Evolutionary conservation across 2,888 invertebrate species (phyloP), one percentile per base, ranked within the genome.

Genomic region (Caenorhabditis parvicauda): DNA sequence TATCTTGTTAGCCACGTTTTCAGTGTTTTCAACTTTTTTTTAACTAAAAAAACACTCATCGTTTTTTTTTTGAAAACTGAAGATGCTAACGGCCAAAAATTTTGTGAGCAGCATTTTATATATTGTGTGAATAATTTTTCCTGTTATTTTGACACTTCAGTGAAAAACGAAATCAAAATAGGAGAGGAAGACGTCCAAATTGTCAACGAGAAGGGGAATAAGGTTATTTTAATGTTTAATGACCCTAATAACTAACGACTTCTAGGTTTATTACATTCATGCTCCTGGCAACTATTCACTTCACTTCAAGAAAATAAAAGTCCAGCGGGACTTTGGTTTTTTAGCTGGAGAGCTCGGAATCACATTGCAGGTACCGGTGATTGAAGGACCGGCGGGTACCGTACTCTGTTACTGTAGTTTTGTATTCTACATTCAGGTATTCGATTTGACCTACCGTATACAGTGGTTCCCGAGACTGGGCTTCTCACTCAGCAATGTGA

Each of bases 271-370:
- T 43, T 79, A 71, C 67, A 79, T 79, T 44, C 69, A 67, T n/a
- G 79, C 79, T 17, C 78, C 79, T 14, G 79, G 79, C 28, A 79
- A 79, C 54, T 79, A 79, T 52, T 75, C 78, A 1, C 54, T 79
- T 1, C 65, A 77, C 55, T 76, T 76, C 63, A 68, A 67, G 47
- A 64, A 60, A 17, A 75, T 78, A 22, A 69, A 74, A 43, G 74
- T 76, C 22, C 39, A 67, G 35, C 59, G 75, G 41, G 54, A 75
- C 42, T 76, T 76, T 44, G 71, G 75, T 12, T 69, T 67, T 51
- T 48, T 79, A 39, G 76, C 76, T 5, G 79, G 79, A 27, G 79
- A 79, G 46, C 74, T 79, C 39, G 79, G 79, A 37, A 67, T 79
- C 27, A 79, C 79, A 5, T 64, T 79, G 32, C 79, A 80, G 59